Percentiles rank a stretch among this genome's conserved stretches.
Conservation (phyloP, 1,140 invertebrate species). For the Rhyzopertha dominica region DNA sequence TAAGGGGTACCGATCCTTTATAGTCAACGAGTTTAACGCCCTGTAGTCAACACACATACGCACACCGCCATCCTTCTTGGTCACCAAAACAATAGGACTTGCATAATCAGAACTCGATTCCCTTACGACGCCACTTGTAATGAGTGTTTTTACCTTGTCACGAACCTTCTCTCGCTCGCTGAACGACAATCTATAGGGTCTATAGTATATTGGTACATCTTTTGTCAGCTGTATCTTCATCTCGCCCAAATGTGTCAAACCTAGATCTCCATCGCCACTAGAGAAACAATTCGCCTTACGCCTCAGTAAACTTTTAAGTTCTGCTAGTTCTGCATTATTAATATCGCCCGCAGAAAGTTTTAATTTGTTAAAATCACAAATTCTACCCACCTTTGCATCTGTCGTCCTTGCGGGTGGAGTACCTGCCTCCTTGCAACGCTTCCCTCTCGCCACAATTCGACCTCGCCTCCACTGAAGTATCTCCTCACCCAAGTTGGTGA, state of each 20-base stretch:
- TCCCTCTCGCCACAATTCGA: too few species aligned
- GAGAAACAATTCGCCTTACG: constrained; percentile 5
- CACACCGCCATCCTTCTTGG: constrained; percentile 43
- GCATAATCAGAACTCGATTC: constrained; percentile 44
- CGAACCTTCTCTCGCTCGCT: constrained; percentile 17
- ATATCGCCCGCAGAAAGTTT: too few species aligned
- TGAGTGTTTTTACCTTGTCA: constrained; percentile 17
- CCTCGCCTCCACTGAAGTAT: too few species aligned
- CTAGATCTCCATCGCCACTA: constrained; percentile 2
- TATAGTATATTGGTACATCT: constrained; percentile 22
- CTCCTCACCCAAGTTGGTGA: too few species aligned
- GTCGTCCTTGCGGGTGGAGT: too few species aligned
- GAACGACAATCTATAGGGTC: constrained; percentile 12
- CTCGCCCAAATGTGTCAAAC: constrained; percentile 6
- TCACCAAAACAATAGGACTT: constrained; percentile 45
- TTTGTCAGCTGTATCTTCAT: constrained; percentile 15
- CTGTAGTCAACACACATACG: constrained; percentile 52
- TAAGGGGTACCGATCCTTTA: constrained; percentile 35
- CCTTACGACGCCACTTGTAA: constrained; percentile 24
- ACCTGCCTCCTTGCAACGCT: too few species aligned
- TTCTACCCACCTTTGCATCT: too few species aligned
- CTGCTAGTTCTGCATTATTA: too few species aligned
- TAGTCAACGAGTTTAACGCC: constrained; percentile 42
- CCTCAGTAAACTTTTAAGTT: too few species aligned
- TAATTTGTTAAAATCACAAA: too few species aligned